These are phyloP conservation scores for Micrasema minimum DNA, from an alignment of 1,140 invertebrate genomes.

Conservation along the genomic window DNA sequence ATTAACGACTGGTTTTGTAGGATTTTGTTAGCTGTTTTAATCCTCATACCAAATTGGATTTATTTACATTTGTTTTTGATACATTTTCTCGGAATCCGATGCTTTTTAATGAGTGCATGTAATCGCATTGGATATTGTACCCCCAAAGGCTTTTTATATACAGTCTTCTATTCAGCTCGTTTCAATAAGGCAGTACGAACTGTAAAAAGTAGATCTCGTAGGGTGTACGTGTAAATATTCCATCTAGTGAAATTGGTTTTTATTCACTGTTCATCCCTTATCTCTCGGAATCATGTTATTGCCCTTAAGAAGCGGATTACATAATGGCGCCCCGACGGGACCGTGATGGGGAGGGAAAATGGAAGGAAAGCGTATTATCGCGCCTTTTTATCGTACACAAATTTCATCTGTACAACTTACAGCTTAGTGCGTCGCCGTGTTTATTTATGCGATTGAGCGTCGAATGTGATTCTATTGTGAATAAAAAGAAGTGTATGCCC, in stretches of 20 bases:
- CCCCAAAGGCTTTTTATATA: no score
- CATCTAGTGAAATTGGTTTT: constrained; percentile 38
- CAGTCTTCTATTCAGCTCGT: background rate
- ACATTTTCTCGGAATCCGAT: no score
- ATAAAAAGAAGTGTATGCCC: no score
- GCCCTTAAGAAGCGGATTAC: constrained; percentile 43
- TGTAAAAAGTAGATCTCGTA: background rate
- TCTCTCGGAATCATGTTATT: constrained; percentile 37
- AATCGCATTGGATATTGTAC: no score
- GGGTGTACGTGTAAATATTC: constrained; percentile 28
- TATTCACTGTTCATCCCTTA: constrained; percentile 43
- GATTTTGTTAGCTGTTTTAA: no score
- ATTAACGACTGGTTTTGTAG: no score
- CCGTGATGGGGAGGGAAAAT: constrained; percentile 11
- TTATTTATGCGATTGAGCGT: constrained; percentile 9
- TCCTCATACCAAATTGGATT: no score
- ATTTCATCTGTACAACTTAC: constrained; percentile 35
- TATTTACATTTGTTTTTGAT: no score
- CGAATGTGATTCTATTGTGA: constrained; percentile 4
- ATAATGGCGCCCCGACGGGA: constrained; percentile 41
- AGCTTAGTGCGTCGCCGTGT: constrained; percentile 19
- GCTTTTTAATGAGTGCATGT: no score
- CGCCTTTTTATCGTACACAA: constrained; percentile 39
- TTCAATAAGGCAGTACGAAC: background rate
- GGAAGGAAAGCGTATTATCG: constrained; percentile 36